Evolutionary conservation across 2,797 vertebrate species (phyloP), one percentile per base, ranked within the genome.

Genomic region (Limnodromus scolopaceus): DNA sequence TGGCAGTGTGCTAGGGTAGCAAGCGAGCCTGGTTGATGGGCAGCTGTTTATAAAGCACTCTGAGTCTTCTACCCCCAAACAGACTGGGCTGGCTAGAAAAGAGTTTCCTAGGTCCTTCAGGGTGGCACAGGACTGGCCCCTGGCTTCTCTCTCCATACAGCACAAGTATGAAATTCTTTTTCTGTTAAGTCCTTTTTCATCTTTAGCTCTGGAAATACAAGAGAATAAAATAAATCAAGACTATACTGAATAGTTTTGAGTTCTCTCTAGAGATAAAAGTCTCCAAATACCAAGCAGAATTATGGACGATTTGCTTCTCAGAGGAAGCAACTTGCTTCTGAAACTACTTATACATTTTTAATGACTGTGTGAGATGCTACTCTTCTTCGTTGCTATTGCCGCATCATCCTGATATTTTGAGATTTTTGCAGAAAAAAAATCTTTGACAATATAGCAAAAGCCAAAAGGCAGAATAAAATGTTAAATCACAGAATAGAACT

Each of bases 291-390:
- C 81, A 83, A 93, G 91, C 60, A 83, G 89, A 96, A 96, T 92
- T 93, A 98, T 91, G 89, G 68, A 85, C 91, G 23, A 74, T 96
- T 97, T 96, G 82, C 88, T 94, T 93, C 82, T n/a, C 75, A 77
- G 93, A 93, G 77, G 94, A 36, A 95, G 88, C 49, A 71, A 87
- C 51, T 54, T 69, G 75, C 60, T 94, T 80, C 85, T 71, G 82
- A 90, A 93, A 68, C 54, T 72, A 18, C 88, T 96, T 83, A 82
- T 92, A 74, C 93, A 81, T 95, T 92, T 93, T 92, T 95, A 89
- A 95, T 91, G 57, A 55, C 76, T 51, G 30, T 64, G 60, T 10
- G 53, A 94, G 80, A 39, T 53, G 87, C 23, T 27, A 49, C 80
- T 77, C 41, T 76, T 87, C 88, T 63, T 60, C 63, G 14, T 63